Evolutionary conservation across 2,113 vertebrate genomes (phyloP).

Genomic region (Chroicocephalus ridibundus): DNA sequence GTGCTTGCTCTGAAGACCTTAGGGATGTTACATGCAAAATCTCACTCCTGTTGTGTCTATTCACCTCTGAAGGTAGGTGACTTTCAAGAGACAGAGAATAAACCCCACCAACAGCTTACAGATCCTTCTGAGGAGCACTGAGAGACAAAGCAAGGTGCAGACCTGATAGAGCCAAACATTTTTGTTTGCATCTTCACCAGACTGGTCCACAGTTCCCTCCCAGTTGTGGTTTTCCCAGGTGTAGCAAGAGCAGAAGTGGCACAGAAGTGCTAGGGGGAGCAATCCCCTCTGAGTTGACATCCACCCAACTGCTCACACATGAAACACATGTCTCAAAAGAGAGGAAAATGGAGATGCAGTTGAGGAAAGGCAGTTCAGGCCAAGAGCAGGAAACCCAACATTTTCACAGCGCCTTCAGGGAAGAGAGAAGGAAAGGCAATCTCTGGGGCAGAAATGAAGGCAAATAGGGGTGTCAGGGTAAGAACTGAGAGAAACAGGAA

Average conservation of each 20-base stretch:
- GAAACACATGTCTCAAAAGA: not conserved
- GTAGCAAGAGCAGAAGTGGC: not conserved
- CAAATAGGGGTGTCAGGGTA: not conserved
- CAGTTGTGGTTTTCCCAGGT: not conserved
- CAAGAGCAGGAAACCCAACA: not conserved
- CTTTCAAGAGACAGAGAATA: not conserved
- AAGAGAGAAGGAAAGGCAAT: not conserved
- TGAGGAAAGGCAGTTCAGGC: not conserved
- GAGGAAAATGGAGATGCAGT: rapidly evolving
- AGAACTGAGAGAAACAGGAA: not conserved
- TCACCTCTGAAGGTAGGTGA: not conserved
- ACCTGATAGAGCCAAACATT: not conserved
- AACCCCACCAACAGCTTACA: not conserved
- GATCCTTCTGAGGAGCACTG: not conserved
- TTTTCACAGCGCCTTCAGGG: not conserved
- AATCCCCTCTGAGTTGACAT: not conserved
- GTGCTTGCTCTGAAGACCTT: not conserved
- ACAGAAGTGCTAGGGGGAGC: not conserved
- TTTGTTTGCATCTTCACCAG: not conserved
- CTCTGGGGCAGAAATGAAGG: not conserved
- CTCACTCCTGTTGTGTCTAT: not conserved
- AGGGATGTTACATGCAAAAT: not conserved
- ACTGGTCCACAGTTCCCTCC: not conserved
- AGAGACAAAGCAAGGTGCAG: not conserved
- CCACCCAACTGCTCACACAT: not conserved